phyloP scores from a whole-genome alignment of 1,140 invertebrate species.

The Ylistrum balloti region DNA sequence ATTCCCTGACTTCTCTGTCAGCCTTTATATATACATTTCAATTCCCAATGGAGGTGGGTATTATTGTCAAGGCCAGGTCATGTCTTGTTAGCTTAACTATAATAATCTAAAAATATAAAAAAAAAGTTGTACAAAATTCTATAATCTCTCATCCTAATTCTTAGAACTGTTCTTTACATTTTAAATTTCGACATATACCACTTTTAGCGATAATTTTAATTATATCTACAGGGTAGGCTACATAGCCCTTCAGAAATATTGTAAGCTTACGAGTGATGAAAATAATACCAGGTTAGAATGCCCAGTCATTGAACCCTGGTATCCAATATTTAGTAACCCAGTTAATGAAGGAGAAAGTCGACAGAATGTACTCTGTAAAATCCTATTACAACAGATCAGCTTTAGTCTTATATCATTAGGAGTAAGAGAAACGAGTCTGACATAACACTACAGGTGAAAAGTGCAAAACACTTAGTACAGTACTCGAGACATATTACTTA shows the following conservation, averaged over 20 bases:
- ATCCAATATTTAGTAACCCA: background rate
- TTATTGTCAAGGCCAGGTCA: background rate
- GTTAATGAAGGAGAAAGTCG: background rate
- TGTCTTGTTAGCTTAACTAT: too few species aligned
- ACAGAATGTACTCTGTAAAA: background rate
- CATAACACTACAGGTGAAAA: background rate
- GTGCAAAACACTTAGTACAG: background rate
- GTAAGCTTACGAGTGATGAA: background rate
- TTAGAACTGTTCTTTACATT: too few species aligned
- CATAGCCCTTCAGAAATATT: too few species aligned
- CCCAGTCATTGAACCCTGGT: background rate
- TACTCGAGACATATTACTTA: background rate
- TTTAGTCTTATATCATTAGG: background rate
- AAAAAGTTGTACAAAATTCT: too few species aligned
- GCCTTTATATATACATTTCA: background rate
- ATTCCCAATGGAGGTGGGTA: background rate
- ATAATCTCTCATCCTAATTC: too few species aligned
- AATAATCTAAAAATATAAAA: too few species aligned
- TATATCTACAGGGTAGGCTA: too few species aligned
- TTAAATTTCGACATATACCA: too few species aligned
- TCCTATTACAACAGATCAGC: conserved; percentile 1
- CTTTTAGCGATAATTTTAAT: too few species aligned
- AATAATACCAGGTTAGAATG: background rate
- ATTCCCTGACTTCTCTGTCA: background rate
- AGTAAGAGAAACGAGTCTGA: background rate